These are phyloP conservation scores for Drosophila lacertosa DNA, from an alignment of 1,140 invertebrate species.

Conservation along the genomic window DNA sequence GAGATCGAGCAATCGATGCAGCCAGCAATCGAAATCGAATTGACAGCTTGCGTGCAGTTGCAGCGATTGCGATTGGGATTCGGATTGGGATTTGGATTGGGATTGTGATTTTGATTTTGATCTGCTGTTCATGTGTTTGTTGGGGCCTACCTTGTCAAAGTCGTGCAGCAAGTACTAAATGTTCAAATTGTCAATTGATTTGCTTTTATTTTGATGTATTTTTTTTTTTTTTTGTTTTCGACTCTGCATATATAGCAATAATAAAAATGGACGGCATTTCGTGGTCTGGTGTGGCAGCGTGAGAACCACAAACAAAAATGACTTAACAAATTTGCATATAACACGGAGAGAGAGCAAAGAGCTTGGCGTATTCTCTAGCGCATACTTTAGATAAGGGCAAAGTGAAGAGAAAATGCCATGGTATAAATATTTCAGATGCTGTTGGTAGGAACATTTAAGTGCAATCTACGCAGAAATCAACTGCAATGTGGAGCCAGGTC, in stretches of 20 bases:
- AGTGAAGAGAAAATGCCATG: conserved; percentile 62
- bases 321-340: conserved; percentile 80
- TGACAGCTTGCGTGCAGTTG: conserved; percentile 39
- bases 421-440: conserved; percentile 76
- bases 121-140: conserved; percentile 43
- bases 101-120: conserved; percentile 33
- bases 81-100: conserved; percentile 20
- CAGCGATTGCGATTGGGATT: conserved; percentile 25
- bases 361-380: conserved; percentile 27
- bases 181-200: conserved; percentile 76
- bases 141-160: conserved; percentile 41
- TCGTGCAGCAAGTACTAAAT: conserved; percentile 72
- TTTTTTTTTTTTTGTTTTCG: conserved; percentile 11
- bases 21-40: conserved; percentile 33
- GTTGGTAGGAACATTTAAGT: conserved; percentile 69
- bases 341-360: conserved; percentile 21
- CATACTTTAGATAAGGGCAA: conserved; percentile 78
- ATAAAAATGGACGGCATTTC: conserved; percentile 41
- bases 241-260: conserved; percentile 1
- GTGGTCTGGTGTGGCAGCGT: conserved; percentile 64
- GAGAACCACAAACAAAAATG: conserved; percentile 80
- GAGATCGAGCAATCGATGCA: conserved; percentile 26
- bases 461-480: conserved; percentile 74
- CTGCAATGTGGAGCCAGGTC: conserved; percentile 49
- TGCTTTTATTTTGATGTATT: conserved; percentile 43